These are phyloP conservation scores for Acropternis orthonyx DNA, from an alignment of 2,797 vertebrate species.

Conservation along the genomic window DNA sequence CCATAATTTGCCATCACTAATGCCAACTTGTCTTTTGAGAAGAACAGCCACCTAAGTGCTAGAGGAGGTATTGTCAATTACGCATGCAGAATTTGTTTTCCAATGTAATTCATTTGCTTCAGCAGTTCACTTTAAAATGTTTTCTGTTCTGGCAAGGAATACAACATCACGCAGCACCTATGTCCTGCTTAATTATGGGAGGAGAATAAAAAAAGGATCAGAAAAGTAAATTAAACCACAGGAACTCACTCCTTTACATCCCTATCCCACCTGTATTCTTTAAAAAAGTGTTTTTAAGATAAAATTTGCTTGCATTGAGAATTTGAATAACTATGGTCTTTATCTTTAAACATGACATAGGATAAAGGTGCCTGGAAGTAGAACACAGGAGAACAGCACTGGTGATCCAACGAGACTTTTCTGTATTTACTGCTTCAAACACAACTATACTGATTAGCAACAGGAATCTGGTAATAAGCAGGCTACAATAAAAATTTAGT, in stretches of 20 bases:
- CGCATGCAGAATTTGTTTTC: background rate
- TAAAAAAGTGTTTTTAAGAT: background rate
- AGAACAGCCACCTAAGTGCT: background rate
- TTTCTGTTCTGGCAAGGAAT: background rate
- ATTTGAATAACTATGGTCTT: background rate
- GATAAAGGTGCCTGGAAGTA: background rate
- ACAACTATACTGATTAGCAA: background rate
- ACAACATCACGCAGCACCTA: background rate
- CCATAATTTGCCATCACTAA: background rate
- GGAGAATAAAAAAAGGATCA: background rate
- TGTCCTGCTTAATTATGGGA: background rate
- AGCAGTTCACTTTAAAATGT: background rate
- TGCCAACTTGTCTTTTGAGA: background rate
- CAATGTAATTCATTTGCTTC: background rate
- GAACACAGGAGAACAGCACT: background rate
- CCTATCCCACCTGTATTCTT: background rate
- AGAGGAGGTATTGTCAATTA: background rate
- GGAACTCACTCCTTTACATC: background rate
- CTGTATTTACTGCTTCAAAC: background rate
- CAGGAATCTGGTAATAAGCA: background rate
- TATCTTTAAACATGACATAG: background rate
- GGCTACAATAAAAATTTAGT: background rate
- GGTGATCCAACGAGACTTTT: background rate
- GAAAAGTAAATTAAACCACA: background rate
- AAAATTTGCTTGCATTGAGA: background rate